These are phyloP conservation scores for Euthynnus affinis DNA, from an alignment of 2,797 vertebrate species.

Conservation along the genomic window DNA sequence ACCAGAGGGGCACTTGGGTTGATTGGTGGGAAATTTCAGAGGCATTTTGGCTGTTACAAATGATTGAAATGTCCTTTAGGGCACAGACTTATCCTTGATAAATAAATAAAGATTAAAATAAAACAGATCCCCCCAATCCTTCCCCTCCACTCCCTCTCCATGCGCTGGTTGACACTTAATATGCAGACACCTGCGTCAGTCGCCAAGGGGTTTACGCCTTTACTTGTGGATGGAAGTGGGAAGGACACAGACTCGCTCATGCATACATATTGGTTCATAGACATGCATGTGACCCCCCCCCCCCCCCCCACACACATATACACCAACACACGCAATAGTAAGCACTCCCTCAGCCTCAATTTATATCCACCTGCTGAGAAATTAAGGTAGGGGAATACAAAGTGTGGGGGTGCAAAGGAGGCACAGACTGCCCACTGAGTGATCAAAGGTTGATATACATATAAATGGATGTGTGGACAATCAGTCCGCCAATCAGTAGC, in stretches of 20 bases:
- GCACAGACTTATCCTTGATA: constrained; percentile 33
- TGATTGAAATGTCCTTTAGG: constrained; percentile 41
- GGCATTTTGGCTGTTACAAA: constrained; percentile 36
- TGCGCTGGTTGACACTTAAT: constrained; percentile 66
- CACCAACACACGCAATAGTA: constrained; percentile 11
- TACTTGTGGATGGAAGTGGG: constrained; percentile 71
- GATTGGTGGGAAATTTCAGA: not conserved
- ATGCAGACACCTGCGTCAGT: constrained; percentile 79
- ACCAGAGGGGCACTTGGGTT: constrained; percentile 11
- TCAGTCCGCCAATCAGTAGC: not conserved
- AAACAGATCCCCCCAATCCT: not conserved
- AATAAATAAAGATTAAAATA: constrained; percentile 38
- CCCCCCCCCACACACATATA: constrained; percentile 6
- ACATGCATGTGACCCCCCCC: constrained; percentile 56
- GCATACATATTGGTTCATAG: constrained; percentile 79
- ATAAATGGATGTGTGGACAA: constrained; percentile 28
- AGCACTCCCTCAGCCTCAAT: constrained; percentile 43
- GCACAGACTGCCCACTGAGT: not conserved
- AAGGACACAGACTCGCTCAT: constrained; percentile 76
- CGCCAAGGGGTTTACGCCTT: constrained; percentile 65
- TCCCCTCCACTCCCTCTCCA: not conserved
- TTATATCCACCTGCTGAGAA: constrained; percentile 54
- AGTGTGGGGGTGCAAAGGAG: constrained; percentile 14
- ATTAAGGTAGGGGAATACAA: constrained; percentile 23
- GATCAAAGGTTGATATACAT: constrained; percentile 44